These are phyloP conservation scores for Notocelia uddmanniana DNA, from an alignment of 2,888 invertebrate species.

Conservation along the genomic window DNA sequence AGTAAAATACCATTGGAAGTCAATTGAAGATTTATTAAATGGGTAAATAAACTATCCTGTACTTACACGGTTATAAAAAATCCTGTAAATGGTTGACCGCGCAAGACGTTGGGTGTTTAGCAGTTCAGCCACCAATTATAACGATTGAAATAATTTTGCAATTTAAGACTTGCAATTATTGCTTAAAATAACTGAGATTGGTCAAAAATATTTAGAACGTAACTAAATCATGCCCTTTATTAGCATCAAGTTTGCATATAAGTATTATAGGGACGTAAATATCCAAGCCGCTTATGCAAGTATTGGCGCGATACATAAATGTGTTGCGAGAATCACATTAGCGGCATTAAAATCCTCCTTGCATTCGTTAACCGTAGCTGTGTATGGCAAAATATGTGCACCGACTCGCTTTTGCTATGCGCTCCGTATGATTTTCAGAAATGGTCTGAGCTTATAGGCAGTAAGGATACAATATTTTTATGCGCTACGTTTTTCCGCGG, in stretches of 20 bases:
- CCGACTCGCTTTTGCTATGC: conserved; percentile 72
- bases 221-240: conserved; percentile 32
- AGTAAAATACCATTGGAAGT: too few species aligned
- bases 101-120: neutral
- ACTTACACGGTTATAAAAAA: neutral
- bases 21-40: neutral
- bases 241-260: conserved; percentile 28
- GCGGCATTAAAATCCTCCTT: conserved; percentile 81
- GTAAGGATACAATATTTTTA: conserved; percentile 85
- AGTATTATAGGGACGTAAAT: conserved; percentile 41
- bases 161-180: conserved; percentile 17
- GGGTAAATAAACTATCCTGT: neutral
- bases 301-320: conserved; percentile 69
- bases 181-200: conserved; percentile 17
- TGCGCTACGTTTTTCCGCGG: conserved; percentile 79
- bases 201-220: conserved; percentile 41
- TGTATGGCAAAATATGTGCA: conserved; percentile 83
- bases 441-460: conserved; percentile 79
- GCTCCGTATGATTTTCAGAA: conserved; percentile 86
- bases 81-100: neutral
- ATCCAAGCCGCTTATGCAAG: conserved; percentile 61
- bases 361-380: conserved; percentile 79
- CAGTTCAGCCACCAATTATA: conserved; percentile 11
- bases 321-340: conserved; percentile 80
- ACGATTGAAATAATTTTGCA: conserved; percentile 21